A percentile compares a stretch with the other conserved stretches of the same genome.
Conservation (phyloP, 2,888 invertebrate genomes). For the Agrotis segetum region DNA sequence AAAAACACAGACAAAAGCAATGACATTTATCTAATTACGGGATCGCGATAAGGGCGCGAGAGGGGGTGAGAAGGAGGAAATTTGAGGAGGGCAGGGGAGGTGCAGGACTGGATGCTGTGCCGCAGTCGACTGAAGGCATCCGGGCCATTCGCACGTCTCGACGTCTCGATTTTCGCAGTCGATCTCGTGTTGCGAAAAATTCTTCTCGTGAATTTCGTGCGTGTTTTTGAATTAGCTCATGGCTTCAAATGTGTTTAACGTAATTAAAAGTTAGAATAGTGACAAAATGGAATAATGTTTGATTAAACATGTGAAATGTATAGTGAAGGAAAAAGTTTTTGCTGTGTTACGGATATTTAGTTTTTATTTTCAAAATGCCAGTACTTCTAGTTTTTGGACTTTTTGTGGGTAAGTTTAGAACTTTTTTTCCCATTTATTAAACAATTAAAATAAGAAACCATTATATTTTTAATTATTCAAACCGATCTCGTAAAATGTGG, state of each 20-base stretch:
- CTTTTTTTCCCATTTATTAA: not conserved
- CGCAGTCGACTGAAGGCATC: constrained; percentile 78
- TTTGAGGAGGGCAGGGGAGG: constrained; percentile 67
- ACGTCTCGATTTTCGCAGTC: constrained; percentile 42
- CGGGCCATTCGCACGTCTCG: constrained; percentile 60
- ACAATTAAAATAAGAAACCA: not conserved
- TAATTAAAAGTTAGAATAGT: constrained; percentile 53
- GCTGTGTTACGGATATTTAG: constrained; percentile 68
- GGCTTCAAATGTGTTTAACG: constrained; percentile 57
- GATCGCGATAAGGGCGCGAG: constrained; percentile 84
- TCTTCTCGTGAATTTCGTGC: constrained; percentile 45
- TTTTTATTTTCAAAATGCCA: constrained; percentile 70
- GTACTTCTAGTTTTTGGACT: constrained; percentile 78
- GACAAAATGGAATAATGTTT: constrained; percentile 56
- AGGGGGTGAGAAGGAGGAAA: constrained; percentile 70
- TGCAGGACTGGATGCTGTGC: constrained; percentile 76
- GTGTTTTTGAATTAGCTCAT: constrained; percentile 40
- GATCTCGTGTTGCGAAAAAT: constrained; percentile 51
- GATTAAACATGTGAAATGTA: constrained; percentile 72
- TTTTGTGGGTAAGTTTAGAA: constrained; percentile 75
- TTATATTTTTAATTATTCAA: not conserved
- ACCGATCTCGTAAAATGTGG: not conserved
- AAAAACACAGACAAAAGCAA: constrained; percentile 84
- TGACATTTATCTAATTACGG: constrained; percentile 90
- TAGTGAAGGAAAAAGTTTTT: constrained; percentile 63